Evolutionary conservation across 2,113 vertebrate genomes (phyloP), one percentile per base, ranked within the genome.

Genomic region (Gadus chalcogrammus): DNA sequence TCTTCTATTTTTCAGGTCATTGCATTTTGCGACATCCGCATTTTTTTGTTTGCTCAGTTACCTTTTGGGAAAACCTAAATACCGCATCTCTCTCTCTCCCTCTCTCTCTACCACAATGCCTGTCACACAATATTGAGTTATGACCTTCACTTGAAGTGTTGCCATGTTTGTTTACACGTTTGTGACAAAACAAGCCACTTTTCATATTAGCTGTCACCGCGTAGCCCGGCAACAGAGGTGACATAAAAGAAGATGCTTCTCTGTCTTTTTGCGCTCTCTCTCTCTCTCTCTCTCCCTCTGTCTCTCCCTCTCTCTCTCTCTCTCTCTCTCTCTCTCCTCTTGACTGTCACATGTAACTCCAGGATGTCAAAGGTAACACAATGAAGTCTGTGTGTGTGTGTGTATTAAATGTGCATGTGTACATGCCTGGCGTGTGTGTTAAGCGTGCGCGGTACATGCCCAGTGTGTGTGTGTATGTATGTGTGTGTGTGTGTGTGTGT

Each of bases 141-240:
- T 88, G 89, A 89, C 88, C 88, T 90, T 86, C 85, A 79, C 88
- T 87, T 88, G 87, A 91, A 89, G 88, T 85, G 86, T 88, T 88
- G 87, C 86, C 87, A 88, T 91, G 88, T 89, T 89, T 90, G 88
- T 90, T 90, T 91, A 85, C 87, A 89, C 88, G 80, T 86, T 89
- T 91, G 84, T 90, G 86, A 89, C 88, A 91, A 89, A 91, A 90
- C 85, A 87, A 91, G 87, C 85, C 86, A 85, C 86, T 88, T 91
- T 89, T 91, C 88, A 90, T 88, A 89, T 87, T 87, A 90, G 82
- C 89, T 90, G 89, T 90, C 89, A 89, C 66, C 75, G 69, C 71
- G 84, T 83, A 86, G 85, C 80, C 80, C 81, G 74, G 87, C 79
- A 81, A 80, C 87, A 79, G 82, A 83, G 89, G 84, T 86, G 87